Evolutionary conservation across 2,113 vertebrate species (phyloP), one percentile per base, ranked within the genome.

Genomic region (Oryzias woworae): DNA sequence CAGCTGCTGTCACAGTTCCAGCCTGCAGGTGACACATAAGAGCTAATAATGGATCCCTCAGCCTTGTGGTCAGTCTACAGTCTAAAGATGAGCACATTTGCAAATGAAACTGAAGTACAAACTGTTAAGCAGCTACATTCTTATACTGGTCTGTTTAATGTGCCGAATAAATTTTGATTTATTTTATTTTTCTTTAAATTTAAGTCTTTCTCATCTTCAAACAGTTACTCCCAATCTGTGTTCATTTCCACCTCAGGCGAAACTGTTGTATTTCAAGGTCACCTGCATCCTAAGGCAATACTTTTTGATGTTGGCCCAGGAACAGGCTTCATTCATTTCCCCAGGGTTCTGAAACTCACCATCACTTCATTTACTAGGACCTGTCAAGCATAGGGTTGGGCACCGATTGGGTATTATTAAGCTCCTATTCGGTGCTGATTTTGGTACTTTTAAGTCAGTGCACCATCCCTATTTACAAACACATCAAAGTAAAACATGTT

Each of bases 301-400:
- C 64, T 59, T 83, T 89, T 90, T 89, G 87, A 91, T 82, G 82
- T 82, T 80, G 64, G 74, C 80, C 69, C 69, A 73, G 75, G 62
- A 85, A 75, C 65, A 71, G 83, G 69, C 65, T 71, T 58, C 58
- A 55, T 71, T 71, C 3, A 43, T 67, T 69, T 88, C 81, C 86
- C 85, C 50, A 67, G 64, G 71, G 77, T 53, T 62, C 47, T 62
- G 42, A 82, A 60, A 71, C 87, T 90, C 74, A 85, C 80, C 63
- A 73, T 75, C 72, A 83, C 53, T 77, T 75, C 47, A 85, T 90
- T 86, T 87, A 54, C 62, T 72, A 82, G 84, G 89, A 83, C 80
- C 70, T 78, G 79, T 82, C 72, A 20, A 20, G 20, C 20, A 20
- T 20, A 20, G 20, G 20, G 20, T 20, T 20, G 20, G 20, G 20